Evolutionary conservation across 2,797 vertebrate genomes (phyloP), one percentile per base, ranked within the genome.

Genomic region (Momotus momota): DNA sequence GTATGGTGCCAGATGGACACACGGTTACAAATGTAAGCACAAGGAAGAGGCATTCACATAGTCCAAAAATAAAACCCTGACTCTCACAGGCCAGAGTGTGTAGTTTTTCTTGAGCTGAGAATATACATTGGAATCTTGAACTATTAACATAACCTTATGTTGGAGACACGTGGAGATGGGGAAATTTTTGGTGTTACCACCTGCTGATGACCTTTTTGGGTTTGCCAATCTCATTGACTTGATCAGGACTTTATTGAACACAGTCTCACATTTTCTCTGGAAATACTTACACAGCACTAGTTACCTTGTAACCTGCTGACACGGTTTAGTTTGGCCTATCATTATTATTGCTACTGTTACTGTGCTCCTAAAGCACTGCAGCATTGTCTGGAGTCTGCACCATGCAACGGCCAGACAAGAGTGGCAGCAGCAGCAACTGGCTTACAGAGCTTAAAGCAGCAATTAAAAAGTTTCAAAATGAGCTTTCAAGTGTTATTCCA

Each of bases 371-470:
- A n/a, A 51, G 21, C 8, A 7, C 35, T 1, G 2, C 7, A 15
- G 81, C 1, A 0, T 10, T 61, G 41, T 51, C 49, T 46, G 49
- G 49, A 77, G 41, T 43, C 45, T 27, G 51, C 12, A 25, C 12
- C 0, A 0, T 23, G 38, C 22, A 23, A 46, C 7, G 2, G 22
- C 41, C 0, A 0, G 35, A 54, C 46, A 33, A 51, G 23, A 6
- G 25, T 70, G 38, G 48, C 22, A 49, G 26, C n/a, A 54, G 29
- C 33, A 27, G 46, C 29, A 52, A 14, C 22, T 61, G 35, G 0
- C 11, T 48, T 81, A 60, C 67, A 46, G 48, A 83, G 29, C 14
- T 72, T 67, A 64, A 72, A 86, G 21, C 12, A 61, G 31, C 29
- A 91, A 73, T 75, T 26, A 10, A 61, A 38, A 75, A 73, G 20